Percentiles rank a stretch among this genome's conserved stretches.
These are phyloP conservation scores for Maniola jurtina DNA, from an alignment of 1,140 invertebrate species.

Conservation along the genomic window DNA sequence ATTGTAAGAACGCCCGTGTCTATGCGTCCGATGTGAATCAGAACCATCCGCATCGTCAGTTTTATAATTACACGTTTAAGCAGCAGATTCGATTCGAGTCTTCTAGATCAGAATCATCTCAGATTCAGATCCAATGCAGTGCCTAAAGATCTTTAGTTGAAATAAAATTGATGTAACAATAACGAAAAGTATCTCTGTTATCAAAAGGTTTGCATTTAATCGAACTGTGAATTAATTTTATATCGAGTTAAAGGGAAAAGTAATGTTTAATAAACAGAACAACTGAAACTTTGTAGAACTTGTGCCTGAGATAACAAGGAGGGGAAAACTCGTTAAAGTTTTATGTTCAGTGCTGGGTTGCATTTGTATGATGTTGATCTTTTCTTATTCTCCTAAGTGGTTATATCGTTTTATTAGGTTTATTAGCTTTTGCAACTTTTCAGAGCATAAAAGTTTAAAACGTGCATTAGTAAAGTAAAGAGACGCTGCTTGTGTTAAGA, in stretches of 20 bases:
- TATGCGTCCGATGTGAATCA: too few relatives aligned
- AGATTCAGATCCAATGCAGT: too few relatives aligned
- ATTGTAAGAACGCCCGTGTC: too few relatives aligned
- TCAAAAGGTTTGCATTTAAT: not conserved
- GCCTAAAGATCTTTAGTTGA: too few relatives aligned
- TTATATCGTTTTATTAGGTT: not conserved
- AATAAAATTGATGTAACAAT: not conserved
- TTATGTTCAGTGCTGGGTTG: slow-evolving; percentile 7
- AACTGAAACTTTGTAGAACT: slow-evolving; percentile 6
- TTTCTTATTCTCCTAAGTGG: slow-evolving; percentile 2
- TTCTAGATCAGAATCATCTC: too few relatives aligned
- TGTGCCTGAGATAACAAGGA: slow-evolving; percentile 1
- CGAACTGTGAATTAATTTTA: slow-evolving; percentile 3
- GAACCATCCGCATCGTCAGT: too few relatives aligned
- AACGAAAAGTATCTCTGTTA: not conserved
- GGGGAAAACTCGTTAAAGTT: slow-evolving; percentile 12
- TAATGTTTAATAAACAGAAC: slow-evolving; percentile 16
- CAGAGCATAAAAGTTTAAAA: not conserved
- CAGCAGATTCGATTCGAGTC: too few relatives aligned
- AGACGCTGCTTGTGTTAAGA: not conserved
- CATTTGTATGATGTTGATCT: slow-evolving; percentile 1
- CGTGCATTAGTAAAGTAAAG: not conserved
- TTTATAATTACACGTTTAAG: too few relatives aligned
- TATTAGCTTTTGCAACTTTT: not conserved
- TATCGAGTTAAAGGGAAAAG: slow-evolving; percentile 14